Percentiles rank a stretch among this genome's conserved stretches.
Conservation (phyloP, 2,888 invertebrate genomes). For the Diloba caeruleocephala region DNA sequence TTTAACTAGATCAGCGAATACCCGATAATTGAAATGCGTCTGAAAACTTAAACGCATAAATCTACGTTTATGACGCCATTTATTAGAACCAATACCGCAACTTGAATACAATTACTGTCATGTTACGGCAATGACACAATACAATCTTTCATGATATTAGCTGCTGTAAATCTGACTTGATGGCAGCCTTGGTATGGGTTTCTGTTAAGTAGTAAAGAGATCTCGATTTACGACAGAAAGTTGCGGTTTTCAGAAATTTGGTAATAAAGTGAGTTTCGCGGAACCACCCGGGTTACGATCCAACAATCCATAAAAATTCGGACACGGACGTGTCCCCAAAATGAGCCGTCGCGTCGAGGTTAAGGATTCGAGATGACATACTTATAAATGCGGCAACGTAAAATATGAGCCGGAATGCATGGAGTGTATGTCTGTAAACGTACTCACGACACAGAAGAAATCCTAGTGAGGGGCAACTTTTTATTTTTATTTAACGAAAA, state of each 20-base stretch:
- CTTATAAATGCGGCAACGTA: constrained; percentile 7
- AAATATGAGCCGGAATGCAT: constrained; percentile 22
- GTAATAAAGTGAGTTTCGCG: constrained; percentile 53
- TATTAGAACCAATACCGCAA: constrained; percentile 3
- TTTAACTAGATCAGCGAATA: constrained; percentile 3
- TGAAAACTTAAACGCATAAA: constrained; percentile 6
- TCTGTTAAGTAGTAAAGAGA: constrained; percentile 62
- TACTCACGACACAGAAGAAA: too few species aligned
- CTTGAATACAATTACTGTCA: constrained; percentile 20
- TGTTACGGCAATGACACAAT: constrained; percentile 21
- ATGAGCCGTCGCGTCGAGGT: neutral
- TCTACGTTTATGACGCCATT: constrained; percentile 21
- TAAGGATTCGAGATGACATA: constrained; percentile 4
- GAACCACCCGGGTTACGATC: constrained; percentile 52
- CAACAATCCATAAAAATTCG: constrained; percentile 44
- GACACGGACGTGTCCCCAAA: constrained; percentile 25
- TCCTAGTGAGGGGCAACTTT: too few species aligned
- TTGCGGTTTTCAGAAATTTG: constrained; percentile 68
- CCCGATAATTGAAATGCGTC: constrained; percentile 13
- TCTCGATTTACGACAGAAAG: constrained; percentile 71
- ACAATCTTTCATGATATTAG: constrained; percentile 24
- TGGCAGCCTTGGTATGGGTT: constrained; percentile 31
- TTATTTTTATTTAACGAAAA: too few species aligned
- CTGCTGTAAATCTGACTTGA: constrained; percentile 23
- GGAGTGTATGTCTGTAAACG: too few species aligned